Evolutionary conservation across 2,113 vertebrate genomes (phyloP).

Genomic region (Candoia aspera): DNA sequence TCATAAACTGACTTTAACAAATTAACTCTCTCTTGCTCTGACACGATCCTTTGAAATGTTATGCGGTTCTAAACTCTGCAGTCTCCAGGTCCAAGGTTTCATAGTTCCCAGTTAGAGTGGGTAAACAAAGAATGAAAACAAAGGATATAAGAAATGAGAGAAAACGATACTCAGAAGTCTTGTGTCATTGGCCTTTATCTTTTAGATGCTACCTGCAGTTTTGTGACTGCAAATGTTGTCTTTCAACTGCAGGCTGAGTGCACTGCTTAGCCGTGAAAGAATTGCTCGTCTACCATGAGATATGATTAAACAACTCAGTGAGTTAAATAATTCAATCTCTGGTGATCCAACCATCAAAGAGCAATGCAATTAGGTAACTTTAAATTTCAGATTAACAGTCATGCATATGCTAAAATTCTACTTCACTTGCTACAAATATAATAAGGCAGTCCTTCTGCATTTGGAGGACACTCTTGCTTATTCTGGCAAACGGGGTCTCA

Average conservation of each 20-base stretch:
- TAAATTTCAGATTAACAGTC: neutral
- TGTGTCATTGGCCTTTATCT: neutral
- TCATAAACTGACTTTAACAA: neutral
- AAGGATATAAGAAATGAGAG: neutral
- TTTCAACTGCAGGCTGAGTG: neutral
- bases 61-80: neutral
- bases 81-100: neutral
- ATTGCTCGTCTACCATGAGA: neutral
- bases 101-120: neutral
- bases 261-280: neutral
- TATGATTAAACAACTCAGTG: neutral
- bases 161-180: neutral
- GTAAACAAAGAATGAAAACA: neutral
- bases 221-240: neutral
- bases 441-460: neutral
- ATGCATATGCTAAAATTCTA: neutral
- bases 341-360: neutral
- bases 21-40: neutral
- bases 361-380: neutral
- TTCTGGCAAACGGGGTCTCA: neutral
- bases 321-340: conserved; percentile 1
- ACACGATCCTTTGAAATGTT: neutral
- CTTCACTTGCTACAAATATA: neutral
- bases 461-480: neutral
- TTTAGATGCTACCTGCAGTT: neutral